Evolutionary conservation across 2,113 vertebrate genomes (phyloP), one percentile per base, ranked within the genome.

Genomic region (Melanostigma gelatinosum): DNA sequence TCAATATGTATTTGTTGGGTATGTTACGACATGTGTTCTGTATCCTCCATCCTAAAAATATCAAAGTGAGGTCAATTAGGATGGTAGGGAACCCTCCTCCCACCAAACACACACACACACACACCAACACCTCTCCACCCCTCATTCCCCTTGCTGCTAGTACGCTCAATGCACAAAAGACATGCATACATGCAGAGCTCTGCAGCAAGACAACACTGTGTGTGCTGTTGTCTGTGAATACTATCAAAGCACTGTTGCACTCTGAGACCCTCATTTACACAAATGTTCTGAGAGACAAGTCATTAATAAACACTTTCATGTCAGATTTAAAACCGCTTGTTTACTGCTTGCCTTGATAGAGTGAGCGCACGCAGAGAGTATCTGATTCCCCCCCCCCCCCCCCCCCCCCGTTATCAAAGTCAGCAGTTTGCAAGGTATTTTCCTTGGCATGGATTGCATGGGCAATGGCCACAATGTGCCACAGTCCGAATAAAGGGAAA

Each of bases 341-440:
- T 85, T 74, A 72, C 36, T 32, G 69, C 73, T 79, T 46, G 73
- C 63, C 57, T 79, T 54, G 72, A 81, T 58, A 72, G 80, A 84
- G 77, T 74, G 60, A 79, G 73, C 64, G 52, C 58, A 73, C 38
- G 67, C 62, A 77, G 65, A 70, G 57, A 86, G 72, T 81, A 88
- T 89, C 69, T 70, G 65, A 89, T 91, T 90, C 67, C 61, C 42
- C 32, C 29, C 3, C 74, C 77, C 24, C 67, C 61, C 42, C 32
- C 29, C 3, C 74, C 77, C 24, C 24, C 24, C 72, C 77, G 55
- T 87, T 92, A 92, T 94, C 90, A 93, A 77, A 89, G 85, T 85
- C 85, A 85, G 75, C 85, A 81, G 80, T 90, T 82, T 87, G 67
- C 34, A 54, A 69, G 68, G 75, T 92, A 85, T 92, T 93, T 94